Evolutionary conservation across 92 coral and sea anemone species (phyloP), one percentile per base, ranked within the genome.

Genomic region (Epizoanthus ramosus): DNA sequence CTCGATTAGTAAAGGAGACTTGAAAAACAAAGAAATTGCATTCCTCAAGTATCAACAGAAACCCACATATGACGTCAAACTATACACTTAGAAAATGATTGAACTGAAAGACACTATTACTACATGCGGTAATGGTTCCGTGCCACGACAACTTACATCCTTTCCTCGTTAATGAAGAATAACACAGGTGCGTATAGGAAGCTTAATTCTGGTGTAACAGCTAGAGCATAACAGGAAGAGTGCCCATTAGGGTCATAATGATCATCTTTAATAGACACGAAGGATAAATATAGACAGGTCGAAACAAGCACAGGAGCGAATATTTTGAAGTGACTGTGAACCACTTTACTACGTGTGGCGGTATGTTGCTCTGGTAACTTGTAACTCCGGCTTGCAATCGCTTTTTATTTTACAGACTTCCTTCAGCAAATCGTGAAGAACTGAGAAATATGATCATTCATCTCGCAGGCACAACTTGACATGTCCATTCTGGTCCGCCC

Each of bases 1-100:
- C 22, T 33, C 50, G 12, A 67, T 4, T 9, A 67, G 47, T 41
- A 67, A 67, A 33, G 31, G 28, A 63, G 16, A 31, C 1, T 65
- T 65, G 12, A 67, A 67, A 31, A 67, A 13, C 72, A 67, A 67
- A 67, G 72, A 64, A 64, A 64, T 17, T 21, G 41, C 28, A 67
- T 16, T 67, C 50, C 50, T 14, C 72, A 6, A 64, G 35, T 50
- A 50, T 50, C 54, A 50, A 50, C 54, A 50, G 15, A 50, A 50
- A 50, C 54, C 54, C 54, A 67, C 50, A 5, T 16, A 24, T 67
- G 72, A 67, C 72, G 72, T 33, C 69, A 64, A 64, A 33, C 18
- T 67, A 39, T 8, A 31, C 33, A 67, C 25, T 67, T 13, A 19
- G 10, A 23, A 67, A 67, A 33, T 43, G 22, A 16, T 21, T 14